Evolutionary conservation across 2,113 vertebrate species (phyloP).

Genomic region (Psittacula cyanocephala): DNA sequence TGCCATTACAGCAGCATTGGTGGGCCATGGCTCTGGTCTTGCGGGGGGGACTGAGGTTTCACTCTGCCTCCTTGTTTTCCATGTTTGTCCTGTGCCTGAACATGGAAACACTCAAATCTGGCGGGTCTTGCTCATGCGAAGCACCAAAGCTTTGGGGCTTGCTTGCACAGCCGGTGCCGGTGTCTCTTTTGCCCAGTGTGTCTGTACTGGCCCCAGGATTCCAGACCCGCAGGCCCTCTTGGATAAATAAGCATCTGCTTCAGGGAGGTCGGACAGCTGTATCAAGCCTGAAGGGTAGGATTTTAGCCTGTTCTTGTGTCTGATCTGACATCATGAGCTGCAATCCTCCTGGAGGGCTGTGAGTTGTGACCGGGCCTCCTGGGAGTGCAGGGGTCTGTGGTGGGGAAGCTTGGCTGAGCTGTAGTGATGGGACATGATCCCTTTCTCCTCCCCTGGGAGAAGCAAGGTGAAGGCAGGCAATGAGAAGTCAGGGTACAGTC

Average conservation of each 20-base stretch:
- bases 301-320: not conserved
- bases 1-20: not conserved
- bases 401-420: not conserved
- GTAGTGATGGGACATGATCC: not conserved
- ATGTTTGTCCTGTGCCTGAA: not conserved
- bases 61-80: not conserved
- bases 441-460: not conserved
- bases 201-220: not conserved
- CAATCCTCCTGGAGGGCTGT: not conserved
- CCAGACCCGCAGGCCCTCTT: not conserved
- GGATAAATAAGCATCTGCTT: not conserved
- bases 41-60: not conserved
- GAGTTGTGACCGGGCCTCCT: not conserved
- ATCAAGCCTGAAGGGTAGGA: not conserved
- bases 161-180: accelerated
- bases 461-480: accelerated
- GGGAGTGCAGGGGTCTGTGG: accelerated
- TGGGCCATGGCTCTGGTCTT: not conserved
- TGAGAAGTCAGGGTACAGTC: not conserved
- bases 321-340: not conserved
- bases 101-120: not conserved
- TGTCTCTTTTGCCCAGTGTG: not conserved
- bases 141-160: not conserved
- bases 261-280: not conserved
- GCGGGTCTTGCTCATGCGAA: accelerated